A percentile compares a stretch with the other conserved stretches of the same genome.
Evolutionary conservation across 2,797 vertebrate species (phyloP).

Genomic region (Agapornis canus): DNA sequence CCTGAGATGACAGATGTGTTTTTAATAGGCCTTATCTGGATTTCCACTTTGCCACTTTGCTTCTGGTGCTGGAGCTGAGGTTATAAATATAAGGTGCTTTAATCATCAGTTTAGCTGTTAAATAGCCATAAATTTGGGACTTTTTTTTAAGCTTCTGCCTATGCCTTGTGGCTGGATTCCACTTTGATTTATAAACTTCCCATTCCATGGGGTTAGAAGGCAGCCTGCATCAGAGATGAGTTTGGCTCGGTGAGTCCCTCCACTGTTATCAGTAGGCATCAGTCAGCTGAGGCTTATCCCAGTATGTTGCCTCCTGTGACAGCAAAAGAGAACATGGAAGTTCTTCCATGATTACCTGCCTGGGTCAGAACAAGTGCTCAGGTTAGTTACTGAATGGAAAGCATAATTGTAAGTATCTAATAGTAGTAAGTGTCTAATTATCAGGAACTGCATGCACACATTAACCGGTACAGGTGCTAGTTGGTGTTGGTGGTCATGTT

Average conservation of each 20-base stretch:
- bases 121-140: slow-evolving; percentile 16
- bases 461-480: neutral
- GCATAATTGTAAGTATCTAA: neutral
- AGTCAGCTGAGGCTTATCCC: neutral
- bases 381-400: neutral
- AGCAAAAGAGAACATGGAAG: neutral
- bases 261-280: neutral
- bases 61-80: neutral
- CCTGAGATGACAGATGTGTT: neutral
- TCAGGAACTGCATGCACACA: neutral
- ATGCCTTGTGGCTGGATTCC: neutral
- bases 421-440: neutral
- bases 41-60: neutral
- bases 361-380: neutral
- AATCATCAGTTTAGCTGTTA: slow-evolving; percentile 46
- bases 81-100: slow-evolving; percentile 46
- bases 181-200: slow-evolving; percentile 33
- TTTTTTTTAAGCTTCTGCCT: neutral
- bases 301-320: fast-evolving
- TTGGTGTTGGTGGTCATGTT: neutral
- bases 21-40: neutral
- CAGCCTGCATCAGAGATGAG: neutral
- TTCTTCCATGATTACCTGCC: neutral
- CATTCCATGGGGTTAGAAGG: neutral
- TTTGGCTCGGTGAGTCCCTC: neutral